These are phyloP conservation scores for Aspidiotus rigidus DNA, from an alignment of 2,888 invertebrate genomes.

Conservation along the genomic window DNA sequence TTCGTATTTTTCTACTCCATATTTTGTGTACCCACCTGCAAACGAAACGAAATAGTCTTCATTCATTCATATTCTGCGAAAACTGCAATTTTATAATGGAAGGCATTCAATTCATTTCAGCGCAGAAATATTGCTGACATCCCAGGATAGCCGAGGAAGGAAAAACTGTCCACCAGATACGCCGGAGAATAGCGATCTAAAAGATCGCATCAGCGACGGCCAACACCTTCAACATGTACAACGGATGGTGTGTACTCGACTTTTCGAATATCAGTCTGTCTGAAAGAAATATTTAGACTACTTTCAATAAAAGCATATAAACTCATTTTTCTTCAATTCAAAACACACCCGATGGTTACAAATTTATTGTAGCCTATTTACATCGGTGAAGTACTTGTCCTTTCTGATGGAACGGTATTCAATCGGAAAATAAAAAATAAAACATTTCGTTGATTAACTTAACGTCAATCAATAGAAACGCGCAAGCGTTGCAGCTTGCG, in stretches of 20 bases:
- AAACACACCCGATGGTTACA: neutral
- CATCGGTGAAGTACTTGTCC: neutral
- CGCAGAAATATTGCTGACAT: too few relatives aligned
- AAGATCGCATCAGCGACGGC: neutral
- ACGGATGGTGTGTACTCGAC: neutral
- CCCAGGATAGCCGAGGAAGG: too few relatives aligned
- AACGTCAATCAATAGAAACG: neutral
- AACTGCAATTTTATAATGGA: neutral
- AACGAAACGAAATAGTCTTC: conserved; percentile 75
- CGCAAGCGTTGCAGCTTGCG: neutral
- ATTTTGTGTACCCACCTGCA: conserved; percentile 57
- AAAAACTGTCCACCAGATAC: too few relatives aligned
- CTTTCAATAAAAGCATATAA: neutral
- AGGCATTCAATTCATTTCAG: neutral
- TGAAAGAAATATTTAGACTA: too few relatives aligned
- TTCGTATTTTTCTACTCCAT: neutral
- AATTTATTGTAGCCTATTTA: neutral
- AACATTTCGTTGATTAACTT: neutral
- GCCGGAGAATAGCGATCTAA: neutral
- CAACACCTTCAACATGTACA: neutral
- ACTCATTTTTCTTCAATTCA: neutral
- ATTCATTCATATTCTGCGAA: conserved; percentile 54
- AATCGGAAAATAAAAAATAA: neutral
- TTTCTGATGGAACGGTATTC: neutral
- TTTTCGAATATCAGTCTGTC: neutral